Evolutionary conservation across 2,113 vertebrate genomes (phyloP).

Genomic region (Spea bombifrons): DNA sequence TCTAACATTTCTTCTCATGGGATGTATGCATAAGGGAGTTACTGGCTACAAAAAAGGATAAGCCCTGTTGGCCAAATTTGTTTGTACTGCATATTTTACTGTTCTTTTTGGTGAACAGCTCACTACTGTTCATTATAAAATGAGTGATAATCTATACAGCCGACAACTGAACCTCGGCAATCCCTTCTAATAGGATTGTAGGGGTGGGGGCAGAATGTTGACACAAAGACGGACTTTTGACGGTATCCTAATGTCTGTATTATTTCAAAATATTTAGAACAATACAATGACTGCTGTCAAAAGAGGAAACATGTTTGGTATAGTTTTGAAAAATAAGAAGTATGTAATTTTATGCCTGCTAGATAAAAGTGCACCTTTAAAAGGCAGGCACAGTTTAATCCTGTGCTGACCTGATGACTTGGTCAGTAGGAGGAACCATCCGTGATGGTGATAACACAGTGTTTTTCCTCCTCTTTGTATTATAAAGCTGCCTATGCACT

Average conservation of each 20-base stretch:
- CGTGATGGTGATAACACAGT: not conserved
- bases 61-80: too few relatives aligned
- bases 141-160: too few relatives aligned
- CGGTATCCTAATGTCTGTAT: not conserved
- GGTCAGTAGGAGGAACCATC: slow-evolving; percentile 44
- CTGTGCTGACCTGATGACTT: slow-evolving; percentile 18
- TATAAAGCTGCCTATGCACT: slow-evolving; percentile 52
- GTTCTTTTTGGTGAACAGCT: too few relatives aligned
- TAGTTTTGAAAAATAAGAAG: too few relatives aligned
- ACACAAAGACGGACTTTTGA: not conserved
- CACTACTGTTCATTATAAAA: too few relatives aligned
- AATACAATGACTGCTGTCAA: not conserved
- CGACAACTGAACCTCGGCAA: slow-evolving; percentile 3
- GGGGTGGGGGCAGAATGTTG: not conserved
- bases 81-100: too few relatives aligned
- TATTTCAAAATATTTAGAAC: not conserved
- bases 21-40: too few relatives aligned
- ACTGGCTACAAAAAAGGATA: too few relatives aligned
- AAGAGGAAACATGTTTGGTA: too few relatives aligned
- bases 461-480: slow-evolving; percentile 6
- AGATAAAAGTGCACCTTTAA: slow-evolving; percentile 6
- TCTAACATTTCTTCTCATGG: too few relatives aligned
- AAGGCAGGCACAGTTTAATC: slow-evolving; percentile 2
- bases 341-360: too few relatives aligned
- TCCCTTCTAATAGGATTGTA: slow-evolving; percentile 59